These are phyloP conservation scores for Diabrotica virgifera DNA, from an alignment of 1,140 invertebrate genomes.

Conservation along the genomic window DNA sequence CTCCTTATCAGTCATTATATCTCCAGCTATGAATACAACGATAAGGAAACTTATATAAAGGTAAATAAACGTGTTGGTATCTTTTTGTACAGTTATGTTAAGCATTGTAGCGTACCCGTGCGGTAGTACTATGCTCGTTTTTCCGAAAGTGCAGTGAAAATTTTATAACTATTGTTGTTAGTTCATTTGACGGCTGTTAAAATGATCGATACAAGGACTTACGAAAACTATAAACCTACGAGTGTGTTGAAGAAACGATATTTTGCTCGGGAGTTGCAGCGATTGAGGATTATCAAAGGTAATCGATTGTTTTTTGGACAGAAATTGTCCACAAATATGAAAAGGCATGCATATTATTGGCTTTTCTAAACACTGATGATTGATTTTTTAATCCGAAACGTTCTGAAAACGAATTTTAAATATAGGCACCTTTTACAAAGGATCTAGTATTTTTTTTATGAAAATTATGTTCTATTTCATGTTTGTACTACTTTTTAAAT, in stretches of 20 bases:
- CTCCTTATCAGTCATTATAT: background rate
- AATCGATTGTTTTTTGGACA: background rate
- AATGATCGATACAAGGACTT: background rate
- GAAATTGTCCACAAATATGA: too few species aligned
- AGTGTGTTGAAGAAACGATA: background rate
- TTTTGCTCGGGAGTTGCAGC: background rate
- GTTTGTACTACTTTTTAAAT: too few species aligned
- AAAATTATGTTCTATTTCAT: too few species aligned
- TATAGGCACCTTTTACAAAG: too few species aligned
- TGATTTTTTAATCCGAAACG: too few species aligned
- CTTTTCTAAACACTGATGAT: too few species aligned
- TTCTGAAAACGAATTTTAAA: too few species aligned
- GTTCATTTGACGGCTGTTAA: background rate
- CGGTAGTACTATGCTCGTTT: background rate
- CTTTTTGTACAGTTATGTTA: background rate
- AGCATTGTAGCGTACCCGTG: background rate
- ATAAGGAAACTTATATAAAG: constrained; percentile 1
- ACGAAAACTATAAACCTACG: background rate
- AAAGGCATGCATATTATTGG: too few species aligned
- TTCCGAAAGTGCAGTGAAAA: background rate
- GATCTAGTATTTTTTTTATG: too few species aligned
- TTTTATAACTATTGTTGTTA: background rate
- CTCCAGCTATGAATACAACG: background rate
- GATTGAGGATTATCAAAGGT: background rate
- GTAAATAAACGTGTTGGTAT: background rate